A percentile compares a stretch with the other conserved stretches of the same genome.
Conservation (phyloP, 2,888 invertebrate genomes). For the Dryocosmus kuriphilus region DNA sequence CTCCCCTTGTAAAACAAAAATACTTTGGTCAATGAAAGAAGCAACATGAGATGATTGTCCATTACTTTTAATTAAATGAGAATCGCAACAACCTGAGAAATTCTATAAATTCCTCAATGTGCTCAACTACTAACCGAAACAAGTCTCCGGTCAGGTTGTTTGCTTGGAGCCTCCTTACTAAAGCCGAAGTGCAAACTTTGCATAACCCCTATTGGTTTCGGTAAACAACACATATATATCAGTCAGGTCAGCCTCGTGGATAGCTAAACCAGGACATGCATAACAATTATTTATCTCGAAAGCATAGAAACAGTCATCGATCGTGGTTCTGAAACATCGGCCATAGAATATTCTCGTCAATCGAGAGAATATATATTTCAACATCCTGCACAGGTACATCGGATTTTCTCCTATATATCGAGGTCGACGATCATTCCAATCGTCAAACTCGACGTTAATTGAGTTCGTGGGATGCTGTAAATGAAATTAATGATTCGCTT, state of each 20-base stretch:
- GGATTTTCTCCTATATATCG: slow-evolving; percentile 40
- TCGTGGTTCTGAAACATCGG: not conserved
- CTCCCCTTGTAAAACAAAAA: no score
- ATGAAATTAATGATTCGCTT: slow-evolving; percentile 72
- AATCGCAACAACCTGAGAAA: no score
- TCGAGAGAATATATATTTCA: not conserved
- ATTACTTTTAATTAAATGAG: not conserved
- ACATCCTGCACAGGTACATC: not conserved
- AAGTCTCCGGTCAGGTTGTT: slow-evolving; percentile 15
- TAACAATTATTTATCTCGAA: slow-evolving; percentile 28
- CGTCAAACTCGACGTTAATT: slow-evolving; percentile 72
- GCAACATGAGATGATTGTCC: not conserved
- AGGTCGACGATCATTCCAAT: slow-evolving; percentile 63
- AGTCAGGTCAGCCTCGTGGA: slow-evolving; percentile 18
- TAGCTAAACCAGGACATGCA: slow-evolving; percentile 21
- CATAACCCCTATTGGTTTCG: slow-evolving; percentile 27
- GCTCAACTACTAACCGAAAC: slow-evolving; percentile 11
- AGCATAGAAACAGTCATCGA: slow-evolving; percentile 6
- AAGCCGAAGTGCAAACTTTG: slow-evolving; percentile 25
- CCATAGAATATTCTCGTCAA: not conserved
- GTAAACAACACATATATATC: slow-evolving; percentile 36
- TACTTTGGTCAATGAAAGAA: not conserved
- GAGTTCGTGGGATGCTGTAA: slow-evolving; percentile 70
- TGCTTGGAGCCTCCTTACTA: slow-evolving; percentile 15
- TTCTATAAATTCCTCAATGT: not conserved